phyloP scores from a whole-genome alignment of 2,888 invertebrate species.

The Phaonia tiefii region DNA sequence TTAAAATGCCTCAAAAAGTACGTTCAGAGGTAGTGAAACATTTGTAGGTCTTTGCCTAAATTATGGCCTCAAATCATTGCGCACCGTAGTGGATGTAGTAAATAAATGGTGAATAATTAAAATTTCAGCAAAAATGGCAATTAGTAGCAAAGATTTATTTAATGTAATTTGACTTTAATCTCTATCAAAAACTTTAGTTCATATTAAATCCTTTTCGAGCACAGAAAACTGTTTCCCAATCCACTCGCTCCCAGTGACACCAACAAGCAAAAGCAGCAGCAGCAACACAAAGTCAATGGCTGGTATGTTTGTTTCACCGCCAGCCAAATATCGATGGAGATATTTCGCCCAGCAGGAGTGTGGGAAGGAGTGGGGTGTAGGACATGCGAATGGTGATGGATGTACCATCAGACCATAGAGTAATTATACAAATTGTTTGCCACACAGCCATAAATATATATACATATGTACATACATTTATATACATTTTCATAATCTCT shows the following conservation, averaged over 20 bases:
- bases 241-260: not conserved
- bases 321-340: not conserved
- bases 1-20: no score
- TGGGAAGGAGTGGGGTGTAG: no score
- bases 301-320: constrained; percentile 19
- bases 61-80: no score
- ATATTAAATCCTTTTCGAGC: constrained; percentile 23
- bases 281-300: constrained; percentile 40
- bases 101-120: constrained; percentile 34
- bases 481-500: no score
- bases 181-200: constrained; percentile 42
- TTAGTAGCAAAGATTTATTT: constrained; percentile 47
- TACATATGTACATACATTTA: not conserved
- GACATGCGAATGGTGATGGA: not conserved
- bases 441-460: not conserved
- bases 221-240: not conserved
- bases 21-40: not conserved
- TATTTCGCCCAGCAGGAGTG: not conserved
- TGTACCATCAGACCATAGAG: not conserved
- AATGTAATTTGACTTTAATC: constrained; percentile 37
- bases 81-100: no score
- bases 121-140: constrained; percentile 46
- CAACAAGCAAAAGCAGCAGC: not conserved
- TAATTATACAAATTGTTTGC: constrained; percentile 37
- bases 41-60: no score